Evolutionary conservation across 2,888 invertebrate genomes (phyloP).

Genomic region (Rotaria macrura): DNA sequence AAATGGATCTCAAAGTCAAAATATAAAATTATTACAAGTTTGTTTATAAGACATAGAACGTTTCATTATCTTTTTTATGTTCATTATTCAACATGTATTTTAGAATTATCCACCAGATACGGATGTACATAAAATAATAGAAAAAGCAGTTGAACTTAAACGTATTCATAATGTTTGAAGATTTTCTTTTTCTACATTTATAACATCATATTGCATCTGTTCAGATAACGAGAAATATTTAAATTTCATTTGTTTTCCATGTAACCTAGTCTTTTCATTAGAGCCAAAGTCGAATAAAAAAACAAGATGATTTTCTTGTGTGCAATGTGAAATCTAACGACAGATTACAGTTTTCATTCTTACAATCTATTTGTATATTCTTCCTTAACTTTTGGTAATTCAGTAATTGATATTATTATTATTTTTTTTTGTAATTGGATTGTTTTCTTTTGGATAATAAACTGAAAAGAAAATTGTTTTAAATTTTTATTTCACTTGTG

Average conservation of each 20-base stretch:
- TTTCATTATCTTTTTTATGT: background rate
- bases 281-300: too few relatives aligned
- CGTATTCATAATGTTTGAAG: background rate
- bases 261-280: too few relatives aligned
- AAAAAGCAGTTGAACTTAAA: constrained; percentile 23
- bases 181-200: background rate
- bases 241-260: too few relatives aligned
- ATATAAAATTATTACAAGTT: constrained; percentile 12
- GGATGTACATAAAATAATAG: constrained; percentile 19
- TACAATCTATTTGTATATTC: too few relatives aligned
- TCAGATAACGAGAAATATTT: background rate
- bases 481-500: too few relatives aligned
- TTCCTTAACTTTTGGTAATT: background rate
- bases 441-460: background rate
- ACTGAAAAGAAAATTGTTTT: background rate
- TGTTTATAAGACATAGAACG: background rate
- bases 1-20: background rate
- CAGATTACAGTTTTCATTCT: background rate
- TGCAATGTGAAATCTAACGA: background rate
- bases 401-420: background rate
- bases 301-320: background rate
- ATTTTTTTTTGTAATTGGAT: background rate
- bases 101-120: constrained; percentile 31
- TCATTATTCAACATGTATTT: background rate
- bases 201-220: background rate